These are phyloP conservation scores for Microcebus ravelobensis DNA, from an alignment of 2,113 vertebrate genomes.

Conservation along the genomic window DNA sequence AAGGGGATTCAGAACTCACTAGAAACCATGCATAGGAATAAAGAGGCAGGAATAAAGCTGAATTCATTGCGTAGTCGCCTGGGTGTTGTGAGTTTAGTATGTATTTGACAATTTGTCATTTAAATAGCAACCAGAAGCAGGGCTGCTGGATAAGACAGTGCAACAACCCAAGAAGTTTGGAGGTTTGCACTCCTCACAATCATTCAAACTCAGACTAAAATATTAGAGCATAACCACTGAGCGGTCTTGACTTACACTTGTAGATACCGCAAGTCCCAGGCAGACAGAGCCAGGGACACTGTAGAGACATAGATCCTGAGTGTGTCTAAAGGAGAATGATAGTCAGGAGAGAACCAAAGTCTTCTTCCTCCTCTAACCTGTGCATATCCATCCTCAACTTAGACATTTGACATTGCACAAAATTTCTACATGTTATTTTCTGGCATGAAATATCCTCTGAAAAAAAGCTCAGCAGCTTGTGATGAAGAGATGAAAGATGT, in stretches of 20 bases:
- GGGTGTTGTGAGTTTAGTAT: neutral
- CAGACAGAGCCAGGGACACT: neutral
- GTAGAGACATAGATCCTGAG: neutral
- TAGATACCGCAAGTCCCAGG: neutral
- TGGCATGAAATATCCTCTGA: neutral
- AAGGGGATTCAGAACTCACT: neutral
- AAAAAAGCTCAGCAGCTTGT: neutral
- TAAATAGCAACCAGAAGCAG: neutral
- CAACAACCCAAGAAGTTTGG: neutral
- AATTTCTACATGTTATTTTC: neutral
- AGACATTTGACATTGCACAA: neutral
- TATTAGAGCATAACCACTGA: neutral
- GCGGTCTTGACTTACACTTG: neutral
- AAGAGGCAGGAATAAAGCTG: neutral
- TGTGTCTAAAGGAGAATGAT: neutral
- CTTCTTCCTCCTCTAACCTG: neutral
- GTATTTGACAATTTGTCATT: neutral
- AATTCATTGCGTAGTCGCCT: neutral
- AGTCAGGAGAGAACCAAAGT: neutral
- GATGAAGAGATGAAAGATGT: neutral
- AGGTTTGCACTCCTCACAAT: neutral
- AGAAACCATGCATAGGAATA: neutral
- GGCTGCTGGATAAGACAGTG: neutral
- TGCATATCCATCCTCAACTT: neutral
- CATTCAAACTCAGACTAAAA: constrained; percentile 1